phyloP scores from a whole-genome alignment of 2,888 invertebrate species.

The Hirtodrosophila confusa region DNA sequence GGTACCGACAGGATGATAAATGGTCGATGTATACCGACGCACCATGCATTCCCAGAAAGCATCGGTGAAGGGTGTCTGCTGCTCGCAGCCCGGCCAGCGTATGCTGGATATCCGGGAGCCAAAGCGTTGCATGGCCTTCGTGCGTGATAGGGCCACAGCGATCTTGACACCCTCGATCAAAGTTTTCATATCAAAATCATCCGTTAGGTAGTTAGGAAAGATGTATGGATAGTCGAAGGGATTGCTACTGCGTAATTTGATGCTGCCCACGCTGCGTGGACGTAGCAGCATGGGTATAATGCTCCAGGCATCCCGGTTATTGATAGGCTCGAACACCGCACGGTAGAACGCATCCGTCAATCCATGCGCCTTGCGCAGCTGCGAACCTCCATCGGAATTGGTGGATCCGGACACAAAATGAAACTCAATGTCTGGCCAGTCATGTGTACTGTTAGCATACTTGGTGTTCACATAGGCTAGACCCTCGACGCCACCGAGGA shows the following conservation, averaged over 20 bases:
- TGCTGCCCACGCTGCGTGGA: conserved; percentile 92
- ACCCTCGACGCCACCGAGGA: conserved; percentile 95
- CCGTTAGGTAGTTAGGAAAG: conserved; percentile 95
- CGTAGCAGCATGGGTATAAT: conserved; percentile 93
- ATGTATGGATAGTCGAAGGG: conserved; percentile 95
- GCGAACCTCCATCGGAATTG: conserved; percentile 93
- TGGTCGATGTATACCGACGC: conserved; percentile 91
- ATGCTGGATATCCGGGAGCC: conserved; percentile 89
- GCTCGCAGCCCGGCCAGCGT: conserved; percentile 91
- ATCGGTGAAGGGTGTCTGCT: conserved; percentile 89
- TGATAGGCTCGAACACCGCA: conserved; percentile 89
- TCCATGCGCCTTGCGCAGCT: conserved; percentile 92
- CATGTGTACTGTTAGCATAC: conserved; percentile 90
- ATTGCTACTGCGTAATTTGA: conserved; percentile 92
- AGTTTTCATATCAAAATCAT: conserved; percentile 91
- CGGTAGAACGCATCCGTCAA: conserved; percentile 90
- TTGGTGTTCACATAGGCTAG: conserved; percentile 95
- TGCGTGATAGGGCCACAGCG: conserved; percentile 91
- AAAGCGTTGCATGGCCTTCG: conserved; percentile 90
- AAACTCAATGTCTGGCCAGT: conserved; percentile 95
- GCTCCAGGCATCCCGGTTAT: conserved; percentile 92
- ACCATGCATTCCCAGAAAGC: conserved; percentile 95
- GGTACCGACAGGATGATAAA: conserved; percentile 94
- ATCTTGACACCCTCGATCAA: conserved; percentile 94
- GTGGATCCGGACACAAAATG: conserved; percentile 95